Percentiles rank a stretch among this genome's conserved stretches.
These are phyloP conservation scores for Oreochromis spilurus DNA, from an alignment of 2,113 vertebrate genomes.

Conservation along the genomic window DNA sequence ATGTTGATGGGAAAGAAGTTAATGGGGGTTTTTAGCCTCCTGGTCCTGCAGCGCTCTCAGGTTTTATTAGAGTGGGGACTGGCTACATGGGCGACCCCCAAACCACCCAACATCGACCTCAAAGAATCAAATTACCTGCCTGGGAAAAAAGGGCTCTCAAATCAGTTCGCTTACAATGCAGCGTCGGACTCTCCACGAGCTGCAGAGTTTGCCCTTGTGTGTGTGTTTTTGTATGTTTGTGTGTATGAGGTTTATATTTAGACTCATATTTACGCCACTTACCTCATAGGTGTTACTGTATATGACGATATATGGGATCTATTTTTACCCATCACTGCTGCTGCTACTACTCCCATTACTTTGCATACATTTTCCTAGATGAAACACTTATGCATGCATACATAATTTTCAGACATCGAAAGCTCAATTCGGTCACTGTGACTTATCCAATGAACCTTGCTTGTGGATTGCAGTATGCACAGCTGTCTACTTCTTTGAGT, in stretches of 20 bases:
- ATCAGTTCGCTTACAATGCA: conserved; percentile 44
- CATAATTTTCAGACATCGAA: not conserved
- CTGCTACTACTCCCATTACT: not conserved
- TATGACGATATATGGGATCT: not conserved
- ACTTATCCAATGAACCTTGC: not conserved
- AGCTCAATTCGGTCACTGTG: not conserved
- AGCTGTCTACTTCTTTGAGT: not conserved
- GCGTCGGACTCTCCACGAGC: not conserved
- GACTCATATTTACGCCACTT: not conserved
- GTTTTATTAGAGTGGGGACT: conserved; percentile 57
- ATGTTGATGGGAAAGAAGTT: conserved; percentile 57
- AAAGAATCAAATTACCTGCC: conserved; percentile 55
- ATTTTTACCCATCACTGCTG: not conserved
- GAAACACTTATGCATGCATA: not conserved
- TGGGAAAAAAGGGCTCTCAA: conserved; percentile 47
- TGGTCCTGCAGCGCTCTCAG: conserved; percentile 26
- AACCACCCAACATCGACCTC: conserved; percentile 35
- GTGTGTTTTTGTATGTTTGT: not conserved
- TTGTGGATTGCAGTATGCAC: not conserved
- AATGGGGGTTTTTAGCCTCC: conserved; percentile 57
- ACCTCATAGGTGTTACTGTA: not conserved
- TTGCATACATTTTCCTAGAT: not conserved
- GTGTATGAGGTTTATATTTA: not conserved
- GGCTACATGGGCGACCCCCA: conserved; percentile 37
- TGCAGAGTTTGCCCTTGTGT: not conserved